Conservation (phyloP, 2,113 vertebrate genomes). For the Camelus dromedarius region DNA sequence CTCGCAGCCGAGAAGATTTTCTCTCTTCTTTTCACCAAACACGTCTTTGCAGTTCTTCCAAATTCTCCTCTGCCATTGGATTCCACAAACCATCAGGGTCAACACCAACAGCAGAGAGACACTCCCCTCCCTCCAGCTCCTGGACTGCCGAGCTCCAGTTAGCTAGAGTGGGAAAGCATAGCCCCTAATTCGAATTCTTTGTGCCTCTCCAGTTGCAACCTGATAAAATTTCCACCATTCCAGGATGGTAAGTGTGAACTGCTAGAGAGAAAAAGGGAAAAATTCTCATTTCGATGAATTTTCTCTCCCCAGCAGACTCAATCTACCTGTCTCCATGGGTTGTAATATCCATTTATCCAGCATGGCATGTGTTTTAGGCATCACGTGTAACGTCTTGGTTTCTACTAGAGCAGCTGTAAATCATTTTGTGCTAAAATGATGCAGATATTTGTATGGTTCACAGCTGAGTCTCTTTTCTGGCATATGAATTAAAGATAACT, state of each 20-base stretch:
- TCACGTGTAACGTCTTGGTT: neutral
- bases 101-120: neutral
- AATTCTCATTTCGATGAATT: neutral
- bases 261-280: neutral
- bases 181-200: neutral
- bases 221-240: neutral
- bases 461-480: neutral
- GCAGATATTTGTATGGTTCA: neutral
- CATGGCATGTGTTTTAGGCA: neutral
- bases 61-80: neutral
- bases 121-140: neutral
- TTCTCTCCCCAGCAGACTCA: neutral
- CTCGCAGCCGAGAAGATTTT: no score
- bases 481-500: neutral
- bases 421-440: neutral
- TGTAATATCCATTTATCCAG: neutral
- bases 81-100: neutral
- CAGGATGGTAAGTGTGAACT: neutral
- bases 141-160: no score
- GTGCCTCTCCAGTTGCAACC: neutral
- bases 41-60: neutral
- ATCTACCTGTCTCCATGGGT: neutral
- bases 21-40: neutral
- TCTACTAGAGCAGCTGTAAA: neutral
- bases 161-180: neutral